Evolutionary conservation across 2,888 invertebrate species (phyloP).

Genomic region (Bursaphelenchus okinawaensis): DNA sequence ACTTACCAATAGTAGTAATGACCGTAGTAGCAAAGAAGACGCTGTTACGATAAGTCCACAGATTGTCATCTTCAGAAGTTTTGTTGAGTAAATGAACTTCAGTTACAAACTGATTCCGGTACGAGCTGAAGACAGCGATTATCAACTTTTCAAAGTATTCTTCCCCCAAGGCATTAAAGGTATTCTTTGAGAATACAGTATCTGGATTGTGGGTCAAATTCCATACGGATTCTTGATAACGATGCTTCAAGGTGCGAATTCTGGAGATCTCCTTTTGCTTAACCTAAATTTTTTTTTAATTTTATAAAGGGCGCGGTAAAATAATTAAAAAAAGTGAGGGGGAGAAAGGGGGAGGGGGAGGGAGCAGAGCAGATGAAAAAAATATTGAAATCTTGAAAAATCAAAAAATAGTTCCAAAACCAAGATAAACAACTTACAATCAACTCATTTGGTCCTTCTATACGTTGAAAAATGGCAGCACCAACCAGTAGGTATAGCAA

Average conservation of each 20-base stretch:
- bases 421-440: slow-evolving; percentile 27
- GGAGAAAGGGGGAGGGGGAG: background rate
- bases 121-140: slow-evolving; percentile 39
- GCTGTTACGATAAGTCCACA: slow-evolving; percentile 57
- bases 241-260: slow-evolving; percentile 47
- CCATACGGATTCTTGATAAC: slow-evolving; percentile 56
- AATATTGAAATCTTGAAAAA: background rate
- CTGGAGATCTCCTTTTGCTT: slow-evolving; percentile 44
- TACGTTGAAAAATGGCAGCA: slow-evolving; percentile 52
- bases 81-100: slow-evolving; percentile 50
- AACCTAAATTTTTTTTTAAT: slow-evolving; percentile 41
- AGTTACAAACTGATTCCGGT: slow-evolving; percentile 55
- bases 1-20: slow-evolving; percentile 56
- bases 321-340: background rate
- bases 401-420: background rate
- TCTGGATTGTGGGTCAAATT: slow-evolving; percentile 51
- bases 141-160: slow-evolving; percentile 53
- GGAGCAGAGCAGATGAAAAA: background rate
- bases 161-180: slow-evolving; percentile 52
- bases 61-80: slow-evolving; percentile 44
- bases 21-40: slow-evolving; percentile 58
- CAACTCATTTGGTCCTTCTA: slow-evolving; percentile 48
- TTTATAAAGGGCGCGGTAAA: too few relatives aligned
- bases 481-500: slow-evolving; percentile 52
- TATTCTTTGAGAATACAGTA: slow-evolving; percentile 49